Conservation (phyloP, 2,113 vertebrate genomes). For the Montifringilla adamsi region DNA sequence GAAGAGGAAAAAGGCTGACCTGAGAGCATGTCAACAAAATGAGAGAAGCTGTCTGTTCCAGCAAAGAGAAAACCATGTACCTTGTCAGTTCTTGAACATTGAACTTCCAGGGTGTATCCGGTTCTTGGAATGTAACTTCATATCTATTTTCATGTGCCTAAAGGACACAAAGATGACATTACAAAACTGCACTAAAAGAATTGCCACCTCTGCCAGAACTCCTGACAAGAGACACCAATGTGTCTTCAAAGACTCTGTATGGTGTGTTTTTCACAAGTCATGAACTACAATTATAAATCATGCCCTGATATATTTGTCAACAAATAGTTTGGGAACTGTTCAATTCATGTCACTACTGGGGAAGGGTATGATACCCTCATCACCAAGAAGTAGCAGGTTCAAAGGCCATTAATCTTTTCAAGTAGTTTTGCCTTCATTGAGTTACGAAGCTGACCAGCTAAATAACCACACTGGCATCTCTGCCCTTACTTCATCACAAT, state of each 20-base stretch:
- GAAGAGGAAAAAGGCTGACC: background rate
- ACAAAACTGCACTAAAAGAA: background rate
- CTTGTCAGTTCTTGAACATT: constrained; percentile 77
- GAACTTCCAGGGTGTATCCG: constrained; percentile 82
- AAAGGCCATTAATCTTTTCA: background rate
- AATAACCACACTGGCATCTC: background rate
- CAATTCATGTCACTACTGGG: background rate
- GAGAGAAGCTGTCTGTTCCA: background rate
- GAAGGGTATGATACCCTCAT: background rate
- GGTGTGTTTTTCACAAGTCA: background rate
- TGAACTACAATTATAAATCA: background rate
- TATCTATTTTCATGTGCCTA: constrained; percentile 79
- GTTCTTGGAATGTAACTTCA: constrained; percentile 80
- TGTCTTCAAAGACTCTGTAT: rapidly evolving
- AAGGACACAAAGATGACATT: constrained; percentile 34
- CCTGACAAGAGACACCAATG: background rate
- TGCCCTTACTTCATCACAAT: background rate
- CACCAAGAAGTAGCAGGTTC: background rate
- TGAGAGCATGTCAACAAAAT: background rate
- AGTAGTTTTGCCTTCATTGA: background rate
- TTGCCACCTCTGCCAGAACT: background rate
- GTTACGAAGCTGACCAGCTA: background rate
- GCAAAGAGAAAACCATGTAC: constrained; percentile 63
- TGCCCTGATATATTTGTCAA: background rate
- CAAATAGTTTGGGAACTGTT: background rate